Evolutionary conservation across 2,797 vertebrate genomes (phyloP).

Genomic region (Falco berigora): DNA sequence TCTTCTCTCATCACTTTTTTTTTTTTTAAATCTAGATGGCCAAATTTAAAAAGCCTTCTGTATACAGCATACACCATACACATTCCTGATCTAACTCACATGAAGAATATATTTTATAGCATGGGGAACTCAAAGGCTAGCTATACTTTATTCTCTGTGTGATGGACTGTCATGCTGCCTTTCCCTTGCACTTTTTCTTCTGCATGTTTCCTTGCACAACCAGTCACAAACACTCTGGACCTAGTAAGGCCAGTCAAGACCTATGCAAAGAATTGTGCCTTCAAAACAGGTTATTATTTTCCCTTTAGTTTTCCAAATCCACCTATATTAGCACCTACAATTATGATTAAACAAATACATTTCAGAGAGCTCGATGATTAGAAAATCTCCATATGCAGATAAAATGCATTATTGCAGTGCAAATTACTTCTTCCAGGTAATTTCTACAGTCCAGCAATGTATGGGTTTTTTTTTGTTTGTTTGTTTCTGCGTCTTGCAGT

Average conservation of each 20-base stretch:
- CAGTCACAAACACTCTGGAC: not conserved
- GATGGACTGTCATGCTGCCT: not conserved
- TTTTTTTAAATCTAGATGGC: not conserved
- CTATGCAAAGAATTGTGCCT: not conserved
- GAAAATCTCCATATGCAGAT: not conserved
- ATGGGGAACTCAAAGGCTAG: not conserved
- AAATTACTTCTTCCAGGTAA: not conserved
- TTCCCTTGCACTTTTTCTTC: not conserved
- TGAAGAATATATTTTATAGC: not conserved
- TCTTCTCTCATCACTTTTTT: not conserved
- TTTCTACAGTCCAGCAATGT: not conserved
- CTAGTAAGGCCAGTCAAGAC: not conserved
- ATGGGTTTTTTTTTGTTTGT: not conserved
- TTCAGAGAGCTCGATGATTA: not conserved
- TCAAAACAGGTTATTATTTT: not conserved
- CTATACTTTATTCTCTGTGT: not conserved
- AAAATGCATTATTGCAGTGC: not conserved
- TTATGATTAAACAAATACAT: not conserved
- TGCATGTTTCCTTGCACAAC: accelerated
- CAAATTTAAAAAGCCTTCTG: not conserved
- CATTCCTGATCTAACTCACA: not conserved
- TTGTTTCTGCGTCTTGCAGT: not conserved
- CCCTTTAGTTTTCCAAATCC: not conserved
- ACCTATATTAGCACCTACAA: not conserved
- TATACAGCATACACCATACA: not conserved